Base-by-base conservation (phyloP, 2,888 invertebrate genomes). In the Argyresthia goedartella region DNA sequence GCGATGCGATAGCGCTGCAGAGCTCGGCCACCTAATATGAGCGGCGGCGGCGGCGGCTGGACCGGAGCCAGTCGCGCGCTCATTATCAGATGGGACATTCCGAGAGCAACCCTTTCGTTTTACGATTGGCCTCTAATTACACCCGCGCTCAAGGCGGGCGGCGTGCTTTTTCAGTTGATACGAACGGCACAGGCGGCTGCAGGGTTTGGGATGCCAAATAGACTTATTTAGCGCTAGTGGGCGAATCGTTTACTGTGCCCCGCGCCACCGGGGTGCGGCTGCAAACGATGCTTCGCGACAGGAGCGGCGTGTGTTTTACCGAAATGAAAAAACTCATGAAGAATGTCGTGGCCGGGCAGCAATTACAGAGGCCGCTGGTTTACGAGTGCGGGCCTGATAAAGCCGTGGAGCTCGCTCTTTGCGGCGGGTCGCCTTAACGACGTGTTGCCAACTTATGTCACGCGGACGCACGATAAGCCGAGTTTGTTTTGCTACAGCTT, bases 101-200 rank as follows among this genome's bases (percentile, higher is more conserved):
- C 70, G 68, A 63, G 72, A 65, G 66, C 80, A 77, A 81, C 81
- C 81, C 82, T 84, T 82, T 81, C 82, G 81, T 81, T 86, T 84
- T 84, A 86, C 85, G 84, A 84, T 85, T 81, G 82, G 81, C 75
- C 81, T 81, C 84, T 86, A 85, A 86, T 86, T 86, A 84, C 81
- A 72, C 64, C 64, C 63, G 68, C 79, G 82, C 81, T 85, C 77
- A 82, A 84, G 82, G 82, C 84, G 70, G 82, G 82, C 64, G 70
- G 70, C 69, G 64, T 64, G 71, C 72, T 82, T 84, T 82, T 84
- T 80, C 71, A 65, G 68, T 71, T 70, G 73, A 76, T 77, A 77
- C 63, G 69, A 71, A 67, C 65, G 25, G 59, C 60, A 60, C 63
- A 66, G 66, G 48, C 51, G 33, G 53, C 49, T 67, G 62, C 25